Conservation (phyloP, 2,888 invertebrate genomes). For the Dendrolimus houi region DNA sequence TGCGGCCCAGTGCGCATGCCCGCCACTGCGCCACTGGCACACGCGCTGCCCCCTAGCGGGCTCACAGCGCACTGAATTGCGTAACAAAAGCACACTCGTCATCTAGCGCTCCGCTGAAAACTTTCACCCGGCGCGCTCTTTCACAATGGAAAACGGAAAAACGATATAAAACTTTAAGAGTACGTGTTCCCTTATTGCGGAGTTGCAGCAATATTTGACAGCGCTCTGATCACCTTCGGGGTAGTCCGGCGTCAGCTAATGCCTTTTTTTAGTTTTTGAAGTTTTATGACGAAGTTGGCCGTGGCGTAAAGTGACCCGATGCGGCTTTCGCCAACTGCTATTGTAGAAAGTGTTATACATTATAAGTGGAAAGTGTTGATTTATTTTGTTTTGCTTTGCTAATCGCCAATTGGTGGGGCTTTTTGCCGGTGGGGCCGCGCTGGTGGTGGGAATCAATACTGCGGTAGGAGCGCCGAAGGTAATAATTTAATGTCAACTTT, state of each 20-base stretch:
- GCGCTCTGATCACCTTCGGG: conserved; percentile 14
- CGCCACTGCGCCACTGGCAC: conserved; percentile 71
- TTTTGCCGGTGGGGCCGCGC: conserved; percentile 45
- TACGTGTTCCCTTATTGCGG: conserved; percentile 29
- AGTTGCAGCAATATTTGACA: conserved; percentile 16
- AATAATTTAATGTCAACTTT: conserved; percentile 35
- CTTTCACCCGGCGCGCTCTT: conserved; percentile 59
- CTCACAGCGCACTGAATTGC: conserved; percentile 68
- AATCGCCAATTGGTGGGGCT: conserved; percentile 46
- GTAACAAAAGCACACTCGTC: conserved; percentile 72
- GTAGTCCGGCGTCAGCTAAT: conserved; percentile 22
- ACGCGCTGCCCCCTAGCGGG: conserved; percentile 71
- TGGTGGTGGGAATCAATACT: conserved; percentile 69
- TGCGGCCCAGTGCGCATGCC: conserved; percentile 59
- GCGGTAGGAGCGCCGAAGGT: conserved; percentile 69
- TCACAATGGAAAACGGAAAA: conserved; percentile 55
- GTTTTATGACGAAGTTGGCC: conserved; percentile 46
- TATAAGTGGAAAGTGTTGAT: conserved; percentile 53
- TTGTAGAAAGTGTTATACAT: conserved; percentile 46
- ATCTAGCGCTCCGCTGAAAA: conserved; percentile 61
- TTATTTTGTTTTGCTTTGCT: conserved; percentile 66
- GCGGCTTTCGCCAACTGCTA: conserved; percentile 49
- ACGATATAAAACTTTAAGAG: conserved; percentile 63
- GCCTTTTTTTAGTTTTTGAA: conserved; percentile 44
- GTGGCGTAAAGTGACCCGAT: conserved; percentile 48